Conservation (phyloP, 2,113 vertebrate genomes). For the Promerops cafer region DNA sequence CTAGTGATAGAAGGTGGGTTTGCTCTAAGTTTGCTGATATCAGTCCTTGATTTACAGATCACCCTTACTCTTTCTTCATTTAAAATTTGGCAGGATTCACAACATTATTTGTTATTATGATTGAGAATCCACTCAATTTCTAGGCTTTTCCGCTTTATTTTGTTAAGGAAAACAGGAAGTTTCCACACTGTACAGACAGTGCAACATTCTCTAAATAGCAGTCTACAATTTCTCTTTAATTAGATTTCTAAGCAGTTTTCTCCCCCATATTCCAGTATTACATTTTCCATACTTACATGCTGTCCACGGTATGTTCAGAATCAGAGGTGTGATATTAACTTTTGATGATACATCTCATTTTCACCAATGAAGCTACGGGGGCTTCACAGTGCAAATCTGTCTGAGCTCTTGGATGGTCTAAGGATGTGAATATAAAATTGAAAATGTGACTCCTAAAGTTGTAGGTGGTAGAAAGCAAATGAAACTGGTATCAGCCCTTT, state of each 20-base stretch:
- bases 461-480: neutral
- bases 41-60: neutral
- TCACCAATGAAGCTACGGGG: neutral
- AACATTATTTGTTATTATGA: neutral
- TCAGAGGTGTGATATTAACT: neutral
- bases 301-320: neutral
- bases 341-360: neutral
- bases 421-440: neutral
- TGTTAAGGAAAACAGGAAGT: neutral
- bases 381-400: neutral
- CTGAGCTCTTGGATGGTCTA: neutral
- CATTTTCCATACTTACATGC: neutral
- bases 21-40: neutral
- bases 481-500: neutral
- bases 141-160: neutral
- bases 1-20: neutral
- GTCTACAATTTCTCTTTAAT: neutral
- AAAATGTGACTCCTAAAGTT: neutral
- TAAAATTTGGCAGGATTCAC: neutral
- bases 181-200: neutral
- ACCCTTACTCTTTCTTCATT: neutral
- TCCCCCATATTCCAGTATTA: neutral
- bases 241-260: neutral
- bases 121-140: neutral
- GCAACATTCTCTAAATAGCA: neutral